These are phyloP conservation scores for Tragelaphus scriptus DNA, from an alignment of 2,113 vertebrate genomes.

Conservation along the genomic window DNA sequence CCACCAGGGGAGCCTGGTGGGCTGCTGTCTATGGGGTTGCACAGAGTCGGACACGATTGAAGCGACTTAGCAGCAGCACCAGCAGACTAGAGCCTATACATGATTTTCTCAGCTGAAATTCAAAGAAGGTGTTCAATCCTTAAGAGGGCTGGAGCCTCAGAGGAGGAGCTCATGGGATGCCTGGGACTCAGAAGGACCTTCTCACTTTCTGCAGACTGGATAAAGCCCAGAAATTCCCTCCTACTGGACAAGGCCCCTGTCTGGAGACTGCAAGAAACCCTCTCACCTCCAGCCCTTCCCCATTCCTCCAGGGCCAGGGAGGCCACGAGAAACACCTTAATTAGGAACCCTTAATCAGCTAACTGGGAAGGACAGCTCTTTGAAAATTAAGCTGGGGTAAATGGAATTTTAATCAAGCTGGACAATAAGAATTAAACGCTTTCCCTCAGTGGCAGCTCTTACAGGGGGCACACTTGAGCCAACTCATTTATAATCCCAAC, in stretches of 20 bases:
- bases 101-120: neutral
- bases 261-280: neutral
- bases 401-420: slow-evolving; percentile 37
- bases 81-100: neutral
- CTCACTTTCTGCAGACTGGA: neutral
- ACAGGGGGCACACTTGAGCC: neutral
- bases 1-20: no score
- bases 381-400: slow-evolving; percentile 23
- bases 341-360: neutral
- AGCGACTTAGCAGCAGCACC: no score
- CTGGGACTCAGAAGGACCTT: neutral
- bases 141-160: neutral
- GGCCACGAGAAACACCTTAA: neutral
- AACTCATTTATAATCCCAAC: slow-evolving; percentile 40
- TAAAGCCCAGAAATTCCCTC: neutral
- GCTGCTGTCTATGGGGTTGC: no score
- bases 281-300: neutral
- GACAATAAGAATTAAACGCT: slow-evolving; percentile 8
- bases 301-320: neutral
- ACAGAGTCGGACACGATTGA: no score
- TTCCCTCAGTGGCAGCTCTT: neutral
- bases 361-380: neutral
- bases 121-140: neutral
- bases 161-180: neutral
- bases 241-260: neutral